Conservation (phyloP, 2,113 vertebrate genomes). For the Eidolon helvum region DNA sequence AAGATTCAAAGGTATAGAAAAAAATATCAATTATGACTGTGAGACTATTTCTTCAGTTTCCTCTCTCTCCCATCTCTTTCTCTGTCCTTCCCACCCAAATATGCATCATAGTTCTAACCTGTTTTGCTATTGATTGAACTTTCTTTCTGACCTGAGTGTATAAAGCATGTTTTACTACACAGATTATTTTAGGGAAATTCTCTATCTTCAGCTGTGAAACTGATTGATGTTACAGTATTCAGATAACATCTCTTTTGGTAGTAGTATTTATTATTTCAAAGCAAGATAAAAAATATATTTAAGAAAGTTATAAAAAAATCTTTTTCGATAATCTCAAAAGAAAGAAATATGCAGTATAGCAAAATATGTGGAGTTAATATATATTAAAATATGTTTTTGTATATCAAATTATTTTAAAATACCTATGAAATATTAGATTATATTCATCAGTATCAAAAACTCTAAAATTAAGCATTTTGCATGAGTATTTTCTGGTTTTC, state of each 20-base stretch:
- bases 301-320: neutral
- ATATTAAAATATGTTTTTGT: neutral
- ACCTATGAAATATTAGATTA: neutral
- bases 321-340: neutral
- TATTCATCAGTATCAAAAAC: neutral
- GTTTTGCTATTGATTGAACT: neutral
- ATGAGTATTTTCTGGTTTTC: neutral
- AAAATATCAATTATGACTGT: neutral
- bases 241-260: neutral
- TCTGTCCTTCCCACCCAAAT: neutral
- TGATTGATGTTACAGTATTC: neutral
- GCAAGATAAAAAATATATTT: neutral
- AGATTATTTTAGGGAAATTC: neutral
- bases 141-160: neutral
- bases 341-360: neutral
- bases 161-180: neutral
- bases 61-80: too few relatives aligned
- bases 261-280: neutral
- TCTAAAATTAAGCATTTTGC: neutral
- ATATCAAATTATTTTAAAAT: neutral
- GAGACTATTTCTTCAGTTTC: neutral
- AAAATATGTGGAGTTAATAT: neutral
- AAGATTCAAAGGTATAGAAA: neutral
- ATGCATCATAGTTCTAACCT: neutral
- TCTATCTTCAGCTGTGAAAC: neutral